Evolutionary conservation across 2,797 vertebrate genomes (phyloP).

Genomic region (Ptychobarbus kaznakovi): DNA sequence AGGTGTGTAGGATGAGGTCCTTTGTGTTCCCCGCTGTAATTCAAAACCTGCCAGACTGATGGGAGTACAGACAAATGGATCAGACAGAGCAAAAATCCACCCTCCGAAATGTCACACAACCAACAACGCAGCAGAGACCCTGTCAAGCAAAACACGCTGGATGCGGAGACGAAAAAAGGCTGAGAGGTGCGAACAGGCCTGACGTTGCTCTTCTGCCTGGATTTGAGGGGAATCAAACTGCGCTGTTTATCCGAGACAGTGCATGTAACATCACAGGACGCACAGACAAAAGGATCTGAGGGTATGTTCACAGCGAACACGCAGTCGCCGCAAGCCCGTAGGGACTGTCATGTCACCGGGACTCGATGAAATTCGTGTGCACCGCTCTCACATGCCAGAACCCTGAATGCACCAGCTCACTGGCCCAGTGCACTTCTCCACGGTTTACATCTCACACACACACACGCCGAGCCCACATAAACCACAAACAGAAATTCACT

Average conservation of each 20-base stretch:
- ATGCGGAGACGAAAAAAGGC: conserved; percentile 36
- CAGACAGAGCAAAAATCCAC: conserved; percentile 51
- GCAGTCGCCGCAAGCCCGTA: not conserved
- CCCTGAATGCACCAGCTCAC: conserved; percentile 43
- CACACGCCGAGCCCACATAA: conserved; percentile 30
- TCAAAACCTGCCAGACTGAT: conserved; percentile 54
- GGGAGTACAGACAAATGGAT: conserved; percentile 50
- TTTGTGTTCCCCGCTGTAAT: conserved; percentile 50
- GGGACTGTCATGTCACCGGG: conserved; percentile 29
- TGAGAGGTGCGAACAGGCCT: conserved; percentile 17
- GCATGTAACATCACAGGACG: conserved; percentile 37
- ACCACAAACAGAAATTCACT: conserved; percentile 29
- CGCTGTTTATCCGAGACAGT: conserved; percentile 41
- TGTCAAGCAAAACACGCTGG: conserved; percentile 48
- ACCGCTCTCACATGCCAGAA: conserved; percentile 50
- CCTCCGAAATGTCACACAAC: conserved; percentile 54
- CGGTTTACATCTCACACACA: conserved; percentile 21
- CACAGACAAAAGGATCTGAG: conserved; percentile 14
- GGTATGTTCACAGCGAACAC: conserved; percentile 5
- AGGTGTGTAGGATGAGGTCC: conserved; percentile 48
- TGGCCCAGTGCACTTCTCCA: conserved; percentile 38
- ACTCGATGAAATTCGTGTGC: conserved; percentile 49
- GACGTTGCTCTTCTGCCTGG: conserved; percentile 38
- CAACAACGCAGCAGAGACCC: conserved; percentile 48
- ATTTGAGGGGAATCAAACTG: conserved; percentile 43